A percentile compares a stretch with the other conserved stretches of the same genome.
Conservation (phyloP, 2,113 vertebrate species). For the Cebus imitator region DNA sequence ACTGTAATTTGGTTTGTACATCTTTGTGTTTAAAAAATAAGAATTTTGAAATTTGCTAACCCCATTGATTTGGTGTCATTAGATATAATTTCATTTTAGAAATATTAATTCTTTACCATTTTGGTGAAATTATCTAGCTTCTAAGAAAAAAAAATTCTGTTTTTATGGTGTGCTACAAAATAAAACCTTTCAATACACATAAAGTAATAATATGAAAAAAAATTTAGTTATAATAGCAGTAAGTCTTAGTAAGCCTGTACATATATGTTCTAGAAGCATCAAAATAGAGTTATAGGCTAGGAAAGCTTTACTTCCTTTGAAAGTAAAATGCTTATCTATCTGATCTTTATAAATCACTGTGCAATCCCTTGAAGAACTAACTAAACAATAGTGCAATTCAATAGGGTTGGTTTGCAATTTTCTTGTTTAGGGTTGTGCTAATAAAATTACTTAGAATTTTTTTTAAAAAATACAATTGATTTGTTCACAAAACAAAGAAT, state of each 20-base stretch:
- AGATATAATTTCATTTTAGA: slow-evolving; percentile 35
- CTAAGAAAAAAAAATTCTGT: not conserved
- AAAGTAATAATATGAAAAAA: slow-evolving; percentile 43
- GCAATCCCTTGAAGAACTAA: not conserved
- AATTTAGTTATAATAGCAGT: not conserved
- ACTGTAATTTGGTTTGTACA: slow-evolving; percentile 43
- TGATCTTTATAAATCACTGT: slow-evolving; percentile 53
- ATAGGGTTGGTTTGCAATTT: not conserved
- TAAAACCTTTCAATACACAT: slow-evolving; percentile 30
- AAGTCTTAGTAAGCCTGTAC: not conserved
- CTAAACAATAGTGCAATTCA: not conserved
- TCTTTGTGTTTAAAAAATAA: slow-evolving; percentile 60
- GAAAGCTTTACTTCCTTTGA: slow-evolving; percentile 29
- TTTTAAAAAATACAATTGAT: not conserved
- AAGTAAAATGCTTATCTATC: not conserved
- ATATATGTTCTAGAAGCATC: slow-evolving; percentile 45
- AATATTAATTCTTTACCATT: slow-evolving; percentile 32
- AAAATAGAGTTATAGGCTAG: not conserved
- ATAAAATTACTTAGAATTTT: not conserved
- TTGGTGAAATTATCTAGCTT: slow-evolving; percentile 43
- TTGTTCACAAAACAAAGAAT: slow-evolving; percentile 41
- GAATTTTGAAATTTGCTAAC: slow-evolving; percentile 56
- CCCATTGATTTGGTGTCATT: slow-evolving; percentile 9
- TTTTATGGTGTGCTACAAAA: slow-evolving; percentile 35
- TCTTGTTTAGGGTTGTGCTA: slow-evolving; percentile 25